phyloP scores from a whole-genome alignment of 2,888 invertebrate species.

The Cerceris rybyensis region DNA sequence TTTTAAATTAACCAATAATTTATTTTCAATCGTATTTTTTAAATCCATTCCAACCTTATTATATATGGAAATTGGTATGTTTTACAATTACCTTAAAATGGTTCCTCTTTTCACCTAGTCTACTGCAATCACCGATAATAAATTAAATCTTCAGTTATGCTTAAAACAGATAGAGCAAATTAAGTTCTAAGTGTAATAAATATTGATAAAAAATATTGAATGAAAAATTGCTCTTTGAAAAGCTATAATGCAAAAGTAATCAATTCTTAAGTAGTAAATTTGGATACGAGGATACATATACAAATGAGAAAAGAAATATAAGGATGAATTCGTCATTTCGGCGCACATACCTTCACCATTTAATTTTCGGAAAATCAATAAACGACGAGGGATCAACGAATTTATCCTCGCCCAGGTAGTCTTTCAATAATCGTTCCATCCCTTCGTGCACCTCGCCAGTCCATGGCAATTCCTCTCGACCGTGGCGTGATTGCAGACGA shows the following conservation, averaged over 20 bases:
- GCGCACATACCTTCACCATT: background rate
- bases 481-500: constrained; percentile 48
- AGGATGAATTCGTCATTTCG: background rate
- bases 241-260: background rate
- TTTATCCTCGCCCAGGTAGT: constrained; percentile 1
- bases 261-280: background rate
- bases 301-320: background rate
- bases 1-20: no score
- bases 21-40: no score
- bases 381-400: constrained; percentile 4
- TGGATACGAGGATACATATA: background rate
- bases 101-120: no score
- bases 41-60: no score
- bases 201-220: no score
- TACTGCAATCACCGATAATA: no score
- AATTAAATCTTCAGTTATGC: no score
- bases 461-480: constrained; percentile 42
- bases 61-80: no score
- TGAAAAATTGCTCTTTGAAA: no score
- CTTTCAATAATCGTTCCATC: constrained; percentile 13
- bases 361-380: constrained; percentile 13
- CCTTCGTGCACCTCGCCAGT: constrained; percentile 28
- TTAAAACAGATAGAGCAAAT: no score
- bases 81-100: no score
- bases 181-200: no score